Conservation (phyloP, 2,113 vertebrate genomes). For the Ochotona princeps region DNA sequence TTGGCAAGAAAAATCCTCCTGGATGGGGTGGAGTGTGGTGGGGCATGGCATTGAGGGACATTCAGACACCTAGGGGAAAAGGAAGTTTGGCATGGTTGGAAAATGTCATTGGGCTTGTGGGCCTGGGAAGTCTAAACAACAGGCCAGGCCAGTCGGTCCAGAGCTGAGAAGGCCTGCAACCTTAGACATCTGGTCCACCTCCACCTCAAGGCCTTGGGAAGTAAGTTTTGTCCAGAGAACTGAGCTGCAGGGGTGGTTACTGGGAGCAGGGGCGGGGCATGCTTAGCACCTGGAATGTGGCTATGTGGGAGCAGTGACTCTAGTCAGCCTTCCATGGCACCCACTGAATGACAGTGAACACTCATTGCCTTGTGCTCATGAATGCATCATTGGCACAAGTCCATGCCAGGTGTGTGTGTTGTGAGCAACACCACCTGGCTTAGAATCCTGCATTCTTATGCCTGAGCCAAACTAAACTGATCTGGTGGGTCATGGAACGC, state of each 20-base stretch:
- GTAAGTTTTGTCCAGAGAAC: not conserved
- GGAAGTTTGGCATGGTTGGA: not conserved
- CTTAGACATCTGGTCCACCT: not conserved
- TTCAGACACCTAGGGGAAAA: not conserved
- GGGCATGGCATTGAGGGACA: not conserved
- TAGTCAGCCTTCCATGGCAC: not conserved
- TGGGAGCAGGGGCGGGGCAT: not conserved
- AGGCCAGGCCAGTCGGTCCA: no score
- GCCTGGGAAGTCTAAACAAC: not conserved
- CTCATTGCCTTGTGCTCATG: not conserved
- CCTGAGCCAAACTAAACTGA: slow-evolving; percentile 29
- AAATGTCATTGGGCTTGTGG: not conserved
- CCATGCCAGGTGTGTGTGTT: not conserved
- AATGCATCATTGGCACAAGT: not conserved
- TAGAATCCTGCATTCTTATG: not conserved
- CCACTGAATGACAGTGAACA: not conserved
- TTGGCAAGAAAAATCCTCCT: not conserved
- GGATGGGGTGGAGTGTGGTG: not conserved
- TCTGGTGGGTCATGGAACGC: not conserved
- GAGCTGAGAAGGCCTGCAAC: not conserved
- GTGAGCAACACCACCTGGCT: not conserved
- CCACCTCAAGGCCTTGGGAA: not conserved
- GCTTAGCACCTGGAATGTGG: not conserved
- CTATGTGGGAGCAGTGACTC: not conserved
- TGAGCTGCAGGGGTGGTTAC: not conserved